Conservation (phyloP, 1,140 invertebrate species). For the Cotesia typhae region DNA sequence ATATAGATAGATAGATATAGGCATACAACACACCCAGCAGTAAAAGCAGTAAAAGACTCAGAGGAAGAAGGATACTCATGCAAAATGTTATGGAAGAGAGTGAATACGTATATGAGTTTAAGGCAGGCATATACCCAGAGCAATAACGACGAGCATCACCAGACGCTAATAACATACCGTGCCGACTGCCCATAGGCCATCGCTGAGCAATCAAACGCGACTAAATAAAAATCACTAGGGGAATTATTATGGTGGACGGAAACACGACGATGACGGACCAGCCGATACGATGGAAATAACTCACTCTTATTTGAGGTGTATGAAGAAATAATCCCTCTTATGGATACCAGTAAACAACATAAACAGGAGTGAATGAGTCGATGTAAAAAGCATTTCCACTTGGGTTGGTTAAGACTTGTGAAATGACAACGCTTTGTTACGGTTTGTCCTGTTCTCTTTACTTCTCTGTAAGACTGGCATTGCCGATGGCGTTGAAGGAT, state of each 20-base stretch:
- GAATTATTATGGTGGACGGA: conserved; percentile 67
- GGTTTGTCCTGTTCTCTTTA: too few species aligned
- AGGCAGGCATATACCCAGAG: conserved; percentile 53
- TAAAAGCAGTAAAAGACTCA: conserved; percentile 27
- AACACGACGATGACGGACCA: conserved; percentile 43
- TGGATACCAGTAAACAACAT: not conserved
- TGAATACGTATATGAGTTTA: conserved; percentile 48
- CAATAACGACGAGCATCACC: conserved; percentile 63
- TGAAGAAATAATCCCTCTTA: conserved; percentile 14
- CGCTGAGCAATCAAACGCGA: conserved; percentile 62
- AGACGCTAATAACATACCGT: conserved; percentile 67
- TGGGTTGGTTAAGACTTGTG: not conserved
- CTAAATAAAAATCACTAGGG: conserved; percentile 62
- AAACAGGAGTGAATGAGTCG: not conserved
- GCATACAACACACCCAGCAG: not conserved
- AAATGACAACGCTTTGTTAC: conserved; percentile 1
- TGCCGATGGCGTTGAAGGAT: conserved; percentile 46
- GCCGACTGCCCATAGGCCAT: conserved; percentile 65
- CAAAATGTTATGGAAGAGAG: conserved; percentile 39
- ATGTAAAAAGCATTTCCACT: conserved; percentile 18
- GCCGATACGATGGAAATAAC: conserved; percentile 43
- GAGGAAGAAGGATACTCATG: conserved; percentile 19
- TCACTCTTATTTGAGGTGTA: conserved; percentile 26
- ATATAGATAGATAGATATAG: not conserved
- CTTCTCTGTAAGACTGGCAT: conserved; percentile 39